phyloP scores from a whole-genome alignment of 2,888 invertebrate species.

The Caenorhabditis sp. region DNA sequence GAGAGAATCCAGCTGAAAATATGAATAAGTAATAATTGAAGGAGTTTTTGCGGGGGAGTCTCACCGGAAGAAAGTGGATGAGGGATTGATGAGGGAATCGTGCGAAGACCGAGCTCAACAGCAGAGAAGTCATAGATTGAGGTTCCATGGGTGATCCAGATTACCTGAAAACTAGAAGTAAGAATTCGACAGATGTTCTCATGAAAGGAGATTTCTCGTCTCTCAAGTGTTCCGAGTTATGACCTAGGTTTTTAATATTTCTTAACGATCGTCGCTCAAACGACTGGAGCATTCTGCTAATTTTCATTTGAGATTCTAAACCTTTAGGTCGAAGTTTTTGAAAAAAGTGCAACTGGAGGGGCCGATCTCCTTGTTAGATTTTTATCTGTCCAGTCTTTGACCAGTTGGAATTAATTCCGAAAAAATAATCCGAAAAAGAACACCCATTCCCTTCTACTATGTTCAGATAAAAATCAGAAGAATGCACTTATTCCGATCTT shows the following conservation, averaged over 20 bases:
- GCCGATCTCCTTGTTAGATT: background rate
- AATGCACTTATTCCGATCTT: constrained; percentile 2
- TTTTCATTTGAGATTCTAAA: too few relatives aligned
- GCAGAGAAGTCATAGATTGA: constrained; percentile 80
- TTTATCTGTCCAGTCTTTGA: too few relatives aligned
- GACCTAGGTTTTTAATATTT: too few relatives aligned
- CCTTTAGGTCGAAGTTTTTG: too few relatives aligned
- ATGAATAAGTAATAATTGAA: background rate
- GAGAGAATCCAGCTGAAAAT: constrained; percentile 69
- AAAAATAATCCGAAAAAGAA: constrained; percentile 3
- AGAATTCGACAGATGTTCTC: too few relatives aligned
- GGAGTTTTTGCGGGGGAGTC: background rate
- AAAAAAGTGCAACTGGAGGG: background rate
- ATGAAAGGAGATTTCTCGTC: too few relatives aligned
- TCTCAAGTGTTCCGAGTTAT: too few relatives aligned
- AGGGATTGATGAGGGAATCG: constrained; percentile 80
- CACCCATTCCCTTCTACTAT: background rate
- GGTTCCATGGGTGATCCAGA: constrained; percentile 82
- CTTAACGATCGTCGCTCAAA: too few relatives aligned
- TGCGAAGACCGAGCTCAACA: constrained; percentile 79
- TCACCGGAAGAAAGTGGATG: constrained; percentile 80
- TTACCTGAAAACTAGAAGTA: constrained; percentile 68
- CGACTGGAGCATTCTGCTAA: too few relatives aligned
- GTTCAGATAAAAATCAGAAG: constrained; percentile 13
- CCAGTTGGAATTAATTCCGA: too few relatives aligned